Percentiles rank a stretch among this genome's conserved stretches.
Conservation (phyloP, 2,113 vertebrate genomes). For the Crypturellus undulatus region DNA sequence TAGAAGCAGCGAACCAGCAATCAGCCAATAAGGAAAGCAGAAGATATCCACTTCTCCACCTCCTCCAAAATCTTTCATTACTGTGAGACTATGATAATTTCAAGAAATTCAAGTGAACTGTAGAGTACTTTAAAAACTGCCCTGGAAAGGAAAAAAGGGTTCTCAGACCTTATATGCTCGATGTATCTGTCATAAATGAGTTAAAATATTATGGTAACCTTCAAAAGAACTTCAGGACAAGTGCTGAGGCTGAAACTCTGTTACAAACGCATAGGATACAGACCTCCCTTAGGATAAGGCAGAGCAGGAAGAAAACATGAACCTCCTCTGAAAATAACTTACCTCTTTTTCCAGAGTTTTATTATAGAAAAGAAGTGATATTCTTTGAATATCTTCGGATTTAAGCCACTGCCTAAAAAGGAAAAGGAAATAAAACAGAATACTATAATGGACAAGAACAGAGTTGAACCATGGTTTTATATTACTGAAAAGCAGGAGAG, state of each 20-base stretch:
- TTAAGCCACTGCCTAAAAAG: conserved; percentile 94
- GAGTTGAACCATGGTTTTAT: background rate
- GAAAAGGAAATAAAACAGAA: conserved; percentile 8
- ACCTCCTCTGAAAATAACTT: conserved; percentile 59
- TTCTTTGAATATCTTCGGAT: conserved; percentile 98
- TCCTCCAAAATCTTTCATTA: background rate
- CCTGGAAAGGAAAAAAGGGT: background rate
- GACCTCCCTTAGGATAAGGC: background rate
- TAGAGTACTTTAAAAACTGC: background rate
- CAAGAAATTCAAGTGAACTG: background rate
- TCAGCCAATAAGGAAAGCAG: background rate
- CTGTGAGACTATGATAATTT: background rate
- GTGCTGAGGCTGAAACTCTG: background rate
- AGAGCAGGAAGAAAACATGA: background rate
- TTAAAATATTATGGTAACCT: background rate
- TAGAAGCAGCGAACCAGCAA: background rate
- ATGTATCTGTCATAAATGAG: background rate
- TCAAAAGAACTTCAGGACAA: background rate
- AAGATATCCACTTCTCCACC: background rate
- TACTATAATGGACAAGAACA: background rate
- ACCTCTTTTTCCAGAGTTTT: conserved; percentile 96
- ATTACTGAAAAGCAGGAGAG: background rate
- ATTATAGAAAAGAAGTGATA: conserved; percentile 97
- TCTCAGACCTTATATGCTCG: background rate
- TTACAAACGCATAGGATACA: background rate